Percentiles rank a stretch among this genome's conserved stretches.
Evolutionary conservation across 2,888 invertebrate genomes (phyloP).

Genomic region (Drosophila parthenogenetica): DNA sequence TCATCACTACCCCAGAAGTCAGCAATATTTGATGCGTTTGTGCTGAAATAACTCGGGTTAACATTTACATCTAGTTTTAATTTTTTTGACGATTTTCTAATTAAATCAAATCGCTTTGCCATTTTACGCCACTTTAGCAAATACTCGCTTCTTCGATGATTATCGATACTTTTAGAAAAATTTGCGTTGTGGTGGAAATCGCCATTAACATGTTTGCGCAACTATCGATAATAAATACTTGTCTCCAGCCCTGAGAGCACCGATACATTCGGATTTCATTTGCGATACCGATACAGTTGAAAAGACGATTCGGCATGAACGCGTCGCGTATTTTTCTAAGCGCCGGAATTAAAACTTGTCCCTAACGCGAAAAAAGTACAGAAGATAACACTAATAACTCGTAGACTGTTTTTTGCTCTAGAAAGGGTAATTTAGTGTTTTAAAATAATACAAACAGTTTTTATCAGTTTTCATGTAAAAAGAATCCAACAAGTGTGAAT

Average conservation of each 20-base stretch:
- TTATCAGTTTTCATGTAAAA: slow-evolving; percentile 19
- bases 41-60: slow-evolving; percentile 47
- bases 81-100: slow-evolving; percentile 80
- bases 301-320: slow-evolving; percentile 46
- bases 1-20: slow-evolving; percentile 84
- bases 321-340: slow-evolving; percentile 44
- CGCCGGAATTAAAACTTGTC: slow-evolving; percentile 21
- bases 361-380: slow-evolving; percentile 19
- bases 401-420: neutral
- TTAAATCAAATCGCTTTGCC: slow-evolving; percentile 78
- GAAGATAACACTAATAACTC: neutral
- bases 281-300: slow-evolving; percentile 39
- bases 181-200: neutral
- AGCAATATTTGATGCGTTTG: slow-evolving; percentile 27
- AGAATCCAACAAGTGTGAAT: slow-evolving; percentile 40
- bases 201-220: neutral
- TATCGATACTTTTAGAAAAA: neutral
- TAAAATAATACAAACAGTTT: neutral
- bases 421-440: slow-evolving; percentile 11
- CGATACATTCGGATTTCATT: slow-evolving; percentile 18
- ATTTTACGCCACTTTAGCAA: slow-evolving; percentile 26
- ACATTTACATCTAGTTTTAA: slow-evolving; percentile 79
- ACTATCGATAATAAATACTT: slow-evolving; percentile 2
- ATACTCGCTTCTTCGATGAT: neutral
- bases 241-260: slow-evolving; percentile 15